phyloP scores from a whole-genome alignment of 2,797 vertebrate species.

The Florisuga fusca region DNA sequence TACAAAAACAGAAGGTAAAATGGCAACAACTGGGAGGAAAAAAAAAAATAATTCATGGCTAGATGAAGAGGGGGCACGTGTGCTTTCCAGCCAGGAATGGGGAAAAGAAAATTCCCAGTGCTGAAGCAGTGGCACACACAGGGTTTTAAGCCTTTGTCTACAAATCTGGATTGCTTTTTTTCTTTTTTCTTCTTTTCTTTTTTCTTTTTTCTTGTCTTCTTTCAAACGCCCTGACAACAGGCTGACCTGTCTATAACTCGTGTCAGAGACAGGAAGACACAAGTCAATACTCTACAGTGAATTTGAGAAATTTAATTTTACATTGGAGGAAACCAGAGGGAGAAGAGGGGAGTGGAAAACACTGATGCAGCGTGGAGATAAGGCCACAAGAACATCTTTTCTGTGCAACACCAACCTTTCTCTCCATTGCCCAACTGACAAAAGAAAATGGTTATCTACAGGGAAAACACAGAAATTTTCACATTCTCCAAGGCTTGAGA shows the following conservation, averaged over 20 bases:
- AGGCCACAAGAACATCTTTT: background rate
- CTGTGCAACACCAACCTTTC: background rate
- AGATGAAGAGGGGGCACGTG: background rate
- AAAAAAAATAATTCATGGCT: background rate
- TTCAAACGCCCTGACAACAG: background rate
- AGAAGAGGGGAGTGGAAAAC: background rate
- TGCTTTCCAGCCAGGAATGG: background rate
- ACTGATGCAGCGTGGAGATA: background rate
- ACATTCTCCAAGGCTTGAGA: background rate
- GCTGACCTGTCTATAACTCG: accelerated
- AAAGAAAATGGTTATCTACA: background rate
- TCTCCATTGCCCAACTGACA: background rate
- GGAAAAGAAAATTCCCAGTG: background rate
- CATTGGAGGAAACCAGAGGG: background rate
- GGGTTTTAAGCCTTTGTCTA: background rate
- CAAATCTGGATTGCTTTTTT: background rate
- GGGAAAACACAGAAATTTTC: background rate
- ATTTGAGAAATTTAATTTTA: background rate
- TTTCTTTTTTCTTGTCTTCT: background rate
- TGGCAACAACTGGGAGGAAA: background rate
- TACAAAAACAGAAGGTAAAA: slow-evolving; percentile 55
- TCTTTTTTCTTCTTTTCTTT: background rate
- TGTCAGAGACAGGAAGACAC: background rate
- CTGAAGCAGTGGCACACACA: background rate
- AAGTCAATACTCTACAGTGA: background rate